These are phyloP conservation scores for Diachasma alloeum DNA, from an alignment of 1,140 invertebrate genomes.

Conservation along the genomic window DNA sequence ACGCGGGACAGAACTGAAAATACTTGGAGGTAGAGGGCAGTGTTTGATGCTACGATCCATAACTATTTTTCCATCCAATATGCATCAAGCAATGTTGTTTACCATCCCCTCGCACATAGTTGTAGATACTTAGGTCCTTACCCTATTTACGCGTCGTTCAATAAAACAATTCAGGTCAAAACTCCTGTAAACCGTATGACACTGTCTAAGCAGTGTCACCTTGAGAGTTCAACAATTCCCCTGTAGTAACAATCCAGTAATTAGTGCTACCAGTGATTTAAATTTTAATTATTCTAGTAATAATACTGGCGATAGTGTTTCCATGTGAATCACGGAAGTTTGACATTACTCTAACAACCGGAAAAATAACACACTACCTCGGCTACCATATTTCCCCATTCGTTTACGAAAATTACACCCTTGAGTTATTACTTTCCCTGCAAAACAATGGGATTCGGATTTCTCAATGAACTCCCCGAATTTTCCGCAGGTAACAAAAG, in stretches of 20 bases:
- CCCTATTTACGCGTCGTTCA: neutral
- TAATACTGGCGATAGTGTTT: slow-evolving; percentile 13
- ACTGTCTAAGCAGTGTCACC: neutral
- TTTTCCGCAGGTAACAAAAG: neutral
- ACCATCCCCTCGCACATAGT: neutral
- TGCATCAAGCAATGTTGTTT: slow-evolving; percentile 11
- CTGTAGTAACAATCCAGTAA: neutral
- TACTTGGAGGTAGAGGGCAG: neutral
- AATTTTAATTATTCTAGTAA: neutral
- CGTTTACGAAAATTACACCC: neutral
- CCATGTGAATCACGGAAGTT: neutral
- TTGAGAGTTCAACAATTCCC: neutral
- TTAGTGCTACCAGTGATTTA: neutral
- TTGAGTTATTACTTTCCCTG: too few relatives aligned
- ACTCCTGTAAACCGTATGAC: neutral
- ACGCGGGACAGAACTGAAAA: neutral
- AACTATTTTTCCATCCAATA: neutral
- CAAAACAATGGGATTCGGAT: neutral
- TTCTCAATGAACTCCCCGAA: neutral
- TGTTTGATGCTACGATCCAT: neutral
- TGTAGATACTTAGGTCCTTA: neutral
- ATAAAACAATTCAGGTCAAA: neutral
- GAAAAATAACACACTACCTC: neutral
- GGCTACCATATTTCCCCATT: neutral
- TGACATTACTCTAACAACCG: neutral